Conservation (phyloP, 2,113 vertebrate species). For the Saguinus midas region DNA sequence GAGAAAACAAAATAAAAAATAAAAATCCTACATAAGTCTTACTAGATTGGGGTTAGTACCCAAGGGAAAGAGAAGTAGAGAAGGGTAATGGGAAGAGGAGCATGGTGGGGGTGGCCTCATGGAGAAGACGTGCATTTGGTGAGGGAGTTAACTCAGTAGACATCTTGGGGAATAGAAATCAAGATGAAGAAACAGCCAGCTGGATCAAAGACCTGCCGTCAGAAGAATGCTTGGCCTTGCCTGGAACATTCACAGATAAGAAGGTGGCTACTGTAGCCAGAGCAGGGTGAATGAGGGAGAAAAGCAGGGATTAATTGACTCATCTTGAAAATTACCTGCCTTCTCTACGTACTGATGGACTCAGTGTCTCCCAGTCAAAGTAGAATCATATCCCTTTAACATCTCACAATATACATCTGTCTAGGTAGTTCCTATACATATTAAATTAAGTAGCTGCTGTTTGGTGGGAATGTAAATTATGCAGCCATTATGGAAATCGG, state of each 20-base stretch:
- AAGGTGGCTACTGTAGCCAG: not conserved
- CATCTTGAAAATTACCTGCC: not conserved
- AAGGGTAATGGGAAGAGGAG: not conserved
- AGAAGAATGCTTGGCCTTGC: not conserved
- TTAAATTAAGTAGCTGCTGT: not conserved
- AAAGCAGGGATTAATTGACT: not conserved
- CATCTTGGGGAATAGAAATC: not conserved
- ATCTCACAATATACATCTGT: not conserved
- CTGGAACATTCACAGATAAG: not conserved
- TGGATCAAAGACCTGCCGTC: not conserved
- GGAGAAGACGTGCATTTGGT: not conserved
- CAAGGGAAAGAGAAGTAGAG: not conserved
- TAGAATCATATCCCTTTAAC: not conserved
- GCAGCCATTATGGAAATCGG: not conserved
- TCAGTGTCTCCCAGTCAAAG: not conserved
- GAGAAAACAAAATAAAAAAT: not conserved
- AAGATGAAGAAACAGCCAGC: not conserved
- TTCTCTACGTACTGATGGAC: not conserved
- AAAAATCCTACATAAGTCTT: not conserved
- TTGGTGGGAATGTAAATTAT: not conserved
- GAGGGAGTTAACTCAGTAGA: not conserved
- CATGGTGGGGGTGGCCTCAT: not conserved
- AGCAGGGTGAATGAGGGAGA: not conserved
- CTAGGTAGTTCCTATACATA: not conserved
- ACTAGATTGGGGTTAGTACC: not conserved